phyloP scores from a whole-genome alignment of 2,888 invertebrate genomes.

The Griposia aprilina region DNA sequence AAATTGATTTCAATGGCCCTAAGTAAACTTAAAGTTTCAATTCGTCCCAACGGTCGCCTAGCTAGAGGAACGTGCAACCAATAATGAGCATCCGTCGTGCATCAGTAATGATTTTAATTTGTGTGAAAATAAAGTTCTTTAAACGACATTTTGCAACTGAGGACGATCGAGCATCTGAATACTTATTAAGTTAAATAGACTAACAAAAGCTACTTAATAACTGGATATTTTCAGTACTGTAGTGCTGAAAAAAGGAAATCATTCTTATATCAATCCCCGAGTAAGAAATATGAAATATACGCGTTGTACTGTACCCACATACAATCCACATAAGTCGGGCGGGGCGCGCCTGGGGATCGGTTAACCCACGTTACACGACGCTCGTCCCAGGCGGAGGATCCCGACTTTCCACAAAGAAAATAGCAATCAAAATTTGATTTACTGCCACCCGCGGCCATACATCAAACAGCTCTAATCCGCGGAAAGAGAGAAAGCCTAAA shows the following conservation, averaged over 20 bases:
- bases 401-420: conserved; percentile 90
- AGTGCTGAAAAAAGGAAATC: conserved; percentile 55
- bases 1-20: conserved; percentile 84
- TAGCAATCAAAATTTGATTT: conserved; percentile 91
- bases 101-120: neutral
- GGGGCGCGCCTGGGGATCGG: conserved; percentile 85
- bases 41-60: conserved; percentile 7
- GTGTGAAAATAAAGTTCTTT: conserved; percentile 1
- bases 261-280: conserved; percentile 74
- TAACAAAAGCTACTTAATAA: neutral
- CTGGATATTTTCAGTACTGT: neutral
- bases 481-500: conserved; percentile 86
- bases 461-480: conserved; percentile 88
- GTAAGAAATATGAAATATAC: conserved; percentile 79
- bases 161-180: neutral
- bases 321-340: conserved; percentile 82
- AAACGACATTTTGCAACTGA: neutral
- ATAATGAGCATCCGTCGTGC: neutral
- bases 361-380: conserved; percentile 87
- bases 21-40: conserved; percentile 80
- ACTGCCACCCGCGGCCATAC: conserved; percentile 89
- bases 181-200: neutral
- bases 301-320: conserved; percentile 60
- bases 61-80: conserved; percentile 1
- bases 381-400: conserved; percentile 83